Conservation (phyloP, 1,140 invertebrate genomes). For the Theocolax elegans region DNA sequence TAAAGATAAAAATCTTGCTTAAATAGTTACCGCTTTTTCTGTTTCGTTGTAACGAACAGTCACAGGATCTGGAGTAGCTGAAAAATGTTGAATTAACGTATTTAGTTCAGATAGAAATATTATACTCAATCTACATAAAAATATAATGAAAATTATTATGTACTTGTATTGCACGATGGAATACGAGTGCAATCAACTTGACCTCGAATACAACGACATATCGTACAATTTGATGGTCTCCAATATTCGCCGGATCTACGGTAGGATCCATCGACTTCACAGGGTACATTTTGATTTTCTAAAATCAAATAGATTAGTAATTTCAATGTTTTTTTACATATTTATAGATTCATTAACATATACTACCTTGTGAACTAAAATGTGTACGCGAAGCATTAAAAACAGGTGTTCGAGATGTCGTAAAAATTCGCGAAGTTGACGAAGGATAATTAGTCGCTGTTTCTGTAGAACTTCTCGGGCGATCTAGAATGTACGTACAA, state of each 20-base stretch:
- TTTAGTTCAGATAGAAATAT: not conserved
- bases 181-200: constrained; percentile 61
- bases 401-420: constrained; percentile 13
- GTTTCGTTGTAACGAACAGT: constrained; percentile 9
- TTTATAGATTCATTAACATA: not conserved
- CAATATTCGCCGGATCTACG: constrained; percentile 66
- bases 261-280: constrained; percentile 63
- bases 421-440: not conserved
- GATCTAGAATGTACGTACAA: too few relatives aligned
- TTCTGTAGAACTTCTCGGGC: not conserved
- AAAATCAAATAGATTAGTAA: not conserved
- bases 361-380: too few relatives aligned
- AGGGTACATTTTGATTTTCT: constrained; percentile 42
- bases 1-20: not conserved
- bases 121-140: not conserved
- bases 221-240: constrained; percentile 66
- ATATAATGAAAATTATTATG: not conserved
- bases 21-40: not conserved
- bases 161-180: constrained; percentile 45
- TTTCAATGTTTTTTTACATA: not conserved
- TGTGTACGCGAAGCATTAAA: too few relatives aligned
- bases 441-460: constrained; percentile 25
- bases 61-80: constrained; percentile 17
- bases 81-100: not conserved
- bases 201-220: constrained; percentile 63